Evolutionary conservation across 2,888 invertebrate species (phyloP).

Genomic region (Acanthosepion esculentum): DNA sequence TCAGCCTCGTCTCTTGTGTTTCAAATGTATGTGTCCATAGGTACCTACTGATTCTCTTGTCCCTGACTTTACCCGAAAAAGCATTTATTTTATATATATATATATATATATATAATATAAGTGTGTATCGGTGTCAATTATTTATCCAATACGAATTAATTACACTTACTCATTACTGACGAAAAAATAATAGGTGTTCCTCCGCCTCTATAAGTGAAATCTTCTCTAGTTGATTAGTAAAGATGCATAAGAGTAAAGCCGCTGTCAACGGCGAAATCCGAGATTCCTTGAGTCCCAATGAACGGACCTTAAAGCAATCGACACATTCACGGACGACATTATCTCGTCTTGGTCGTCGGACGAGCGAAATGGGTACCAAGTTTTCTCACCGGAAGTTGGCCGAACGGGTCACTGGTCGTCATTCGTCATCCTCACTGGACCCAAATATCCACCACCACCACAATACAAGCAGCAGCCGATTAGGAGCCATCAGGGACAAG

Average conservation of each 20-base stretch:
- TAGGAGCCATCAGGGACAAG: conserved; percentile 40
- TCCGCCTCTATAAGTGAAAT: not conserved
- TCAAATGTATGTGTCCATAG: not conserved
- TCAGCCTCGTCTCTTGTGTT: not conserved
- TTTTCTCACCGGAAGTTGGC: conserved; percentile 47
- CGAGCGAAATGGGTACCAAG: conserved; percentile 36
- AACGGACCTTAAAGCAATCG: conserved; percentile 41
- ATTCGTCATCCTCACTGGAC: conserved; percentile 20
- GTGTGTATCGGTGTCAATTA: not conserved
- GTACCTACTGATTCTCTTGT: not conserved
- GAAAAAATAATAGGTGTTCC: not conserved
- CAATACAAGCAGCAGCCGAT: conserved; percentile 5
- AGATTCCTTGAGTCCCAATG: conserved; percentile 42
- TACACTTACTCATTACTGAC: not conserved
- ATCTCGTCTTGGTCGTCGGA: not conserved
- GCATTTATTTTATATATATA: conserved; percentile 40
- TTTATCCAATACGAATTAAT: not conserved
- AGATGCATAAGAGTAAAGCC: conserved; percentile 46
- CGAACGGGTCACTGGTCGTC: conserved; percentile 35
- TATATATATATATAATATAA: conserved; percentile 8
- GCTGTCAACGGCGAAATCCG: conserved; percentile 48
- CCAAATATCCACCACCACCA: conserved; percentile 41
- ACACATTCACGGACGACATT: conserved; percentile 19
- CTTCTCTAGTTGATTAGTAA: not conserved
- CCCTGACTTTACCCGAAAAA: not conserved